Evolutionary conservation across 1,140 invertebrate species (phyloP), one percentile per base, ranked within the genome.

Genomic region (Trichoplusia ni): DNA sequence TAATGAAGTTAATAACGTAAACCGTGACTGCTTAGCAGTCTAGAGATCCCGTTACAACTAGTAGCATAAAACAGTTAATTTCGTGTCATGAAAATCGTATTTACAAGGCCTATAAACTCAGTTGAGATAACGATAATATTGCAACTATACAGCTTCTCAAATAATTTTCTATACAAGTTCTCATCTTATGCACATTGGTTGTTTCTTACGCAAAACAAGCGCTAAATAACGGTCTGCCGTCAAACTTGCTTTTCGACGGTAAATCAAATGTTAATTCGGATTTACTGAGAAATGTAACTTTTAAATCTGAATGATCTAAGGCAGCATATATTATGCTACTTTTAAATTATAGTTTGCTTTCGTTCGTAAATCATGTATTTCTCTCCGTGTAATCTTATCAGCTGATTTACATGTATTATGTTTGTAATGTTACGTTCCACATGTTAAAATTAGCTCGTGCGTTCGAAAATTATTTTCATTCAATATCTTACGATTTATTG

Each of bases 221-320:
- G 14, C 11, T 19, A 23, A 35, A 23, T 54, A 56, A 37, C 49
- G 49, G 53, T 8, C 11, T n/a, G 47, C 27, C 8, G 27, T 51
- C 47, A 33, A 47, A 46, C 21, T 1, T 44, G n/a, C 3, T 33
- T 18, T 51, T 49, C n/a, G 16, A 21, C 33, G 31, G 47, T 51
- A 33, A 51, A 51, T 51, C 47, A 51, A 51, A 51, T 25, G 14
- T 27, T 46, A 33, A 6, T 9, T 35, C 1, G 21, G 25, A 4
- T 29, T 25, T 19, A 11, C 47, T 21, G 14, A 33, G 29, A 9
- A 29, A 18, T 49, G 18, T 19, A 9, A 8, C 21, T 37, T 21
- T 14, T 2, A 40, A n/a, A 4, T 40, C 16, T 8, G 14, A 13
- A 19, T 27, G 42, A 46, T 23, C 23, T 14, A 14, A 27, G n/a